phyloP scores from a whole-genome alignment of 2,113 vertebrate genomes.

The Larimichthys crocea region DNA sequence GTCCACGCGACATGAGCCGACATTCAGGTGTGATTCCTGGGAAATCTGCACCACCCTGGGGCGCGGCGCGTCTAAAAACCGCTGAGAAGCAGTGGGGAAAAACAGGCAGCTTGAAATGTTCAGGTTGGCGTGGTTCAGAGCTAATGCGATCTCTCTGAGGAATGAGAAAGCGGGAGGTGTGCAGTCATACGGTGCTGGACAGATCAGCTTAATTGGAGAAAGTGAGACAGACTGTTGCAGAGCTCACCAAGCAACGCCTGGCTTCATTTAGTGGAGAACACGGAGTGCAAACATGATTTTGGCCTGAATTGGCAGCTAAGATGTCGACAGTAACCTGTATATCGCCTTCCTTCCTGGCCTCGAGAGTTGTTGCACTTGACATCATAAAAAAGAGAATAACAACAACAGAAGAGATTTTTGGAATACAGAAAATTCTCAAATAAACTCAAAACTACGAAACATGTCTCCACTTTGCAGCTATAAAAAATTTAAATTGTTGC shows the following conservation, averaged over 20 bases:
- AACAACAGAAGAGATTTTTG: neutral
- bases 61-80: constrained; percentile 31
- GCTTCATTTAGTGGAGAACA: constrained; percentile 63
- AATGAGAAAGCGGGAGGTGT: constrained; percentile 63
- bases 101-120: constrained; percentile 60
- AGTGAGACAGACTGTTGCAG: constrained; percentile 62
- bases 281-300: constrained; percentile 31
- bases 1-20: constrained; percentile 7
- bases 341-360: neutral
- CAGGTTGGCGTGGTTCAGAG: constrained; percentile 60
- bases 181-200: constrained; percentile 58
- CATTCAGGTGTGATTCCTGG: constrained; percentile 34
- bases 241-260: constrained; percentile 37
- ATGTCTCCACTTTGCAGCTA: neutral
- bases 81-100: constrained; percentile 39
- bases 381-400: neutral
- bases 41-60: neutral
- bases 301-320: constrained; percentile 38
- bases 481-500: neutral
- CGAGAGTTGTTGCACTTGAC: neutral
- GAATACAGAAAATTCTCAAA: neutral
- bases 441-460: neutral
- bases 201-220: constrained; percentile 75
- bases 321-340: constrained; percentile 22
- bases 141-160: constrained; percentile 59